Base-by-base conservation (phyloP, 2,797 vertebrate genomes). In the Echeneis naucrates region DNA sequence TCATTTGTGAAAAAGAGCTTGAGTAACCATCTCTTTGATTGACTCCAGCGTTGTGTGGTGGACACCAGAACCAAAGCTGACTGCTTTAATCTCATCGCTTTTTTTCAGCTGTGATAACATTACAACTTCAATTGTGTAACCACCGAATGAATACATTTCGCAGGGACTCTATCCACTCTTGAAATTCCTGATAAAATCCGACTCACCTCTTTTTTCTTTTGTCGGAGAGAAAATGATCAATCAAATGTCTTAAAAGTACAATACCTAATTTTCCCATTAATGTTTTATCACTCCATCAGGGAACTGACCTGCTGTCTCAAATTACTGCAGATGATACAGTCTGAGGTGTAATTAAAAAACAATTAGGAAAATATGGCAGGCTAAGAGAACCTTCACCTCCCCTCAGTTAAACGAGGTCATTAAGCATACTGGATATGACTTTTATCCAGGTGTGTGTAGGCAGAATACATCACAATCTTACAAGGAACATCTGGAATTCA, bases 291-390 rank as follows among this genome's bases (percentile, higher is more conserved):
- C 85, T 93, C 90, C 93, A 93, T 95, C 89, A 90, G 80, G 82
- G 85, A 94, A 88, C 81, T 94, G 93, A 95, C 93, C 94, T 91
- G 92, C 94, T 93, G 89, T 93, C 93, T 90, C 90, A 94, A 95
- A 95, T 96, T 95, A 95, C 92, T 90, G 87, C 91, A 94, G 92
- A 94, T 94, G 90, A 94, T 94, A 92, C 93, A 92, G 95, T 94
- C 93, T 94, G 91, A 91, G 90, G 88, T 93, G 89, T 96, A 96
- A 97, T 96, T 96, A 97, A 95, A 95, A 90, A 95, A 95, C 87
- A 89, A 96, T 96, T 96, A 95, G 87, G 83, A 72, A 95, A 95
- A 93, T 93, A 93, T 93, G 92, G 93, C 91, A 92, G 93, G 84
- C 92, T 92, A 91, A 92, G 92, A 92, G 84, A 82, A 93, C 91